Conservation (phyloP, 2,113 vertebrate genomes). For the Atherinomorus stipes region DNA sequence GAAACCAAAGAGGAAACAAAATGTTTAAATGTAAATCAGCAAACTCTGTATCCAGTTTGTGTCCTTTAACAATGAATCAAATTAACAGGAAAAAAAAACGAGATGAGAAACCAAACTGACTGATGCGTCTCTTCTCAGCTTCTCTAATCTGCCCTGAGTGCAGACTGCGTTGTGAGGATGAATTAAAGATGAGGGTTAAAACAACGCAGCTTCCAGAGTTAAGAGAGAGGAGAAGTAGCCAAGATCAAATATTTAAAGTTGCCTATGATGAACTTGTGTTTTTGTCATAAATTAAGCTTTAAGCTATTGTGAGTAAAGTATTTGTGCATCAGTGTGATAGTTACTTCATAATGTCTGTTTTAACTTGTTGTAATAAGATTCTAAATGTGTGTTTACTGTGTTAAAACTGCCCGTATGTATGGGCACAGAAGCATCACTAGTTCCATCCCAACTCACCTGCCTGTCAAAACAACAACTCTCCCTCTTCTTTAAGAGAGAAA, state of each 20-base stretch:
- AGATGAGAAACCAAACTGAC: conserved; percentile 71
- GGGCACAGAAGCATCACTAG: conserved; percentile 38
- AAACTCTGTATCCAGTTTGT: neutral
- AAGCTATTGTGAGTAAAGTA: conserved; percentile 10
- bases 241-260: conserved; percentile 1
- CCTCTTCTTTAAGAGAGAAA: conserved; percentile 69
- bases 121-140: conserved; percentile 29
- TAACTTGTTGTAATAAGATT: conserved; percentile 21
- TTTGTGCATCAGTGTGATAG: conserved; percentile 14
- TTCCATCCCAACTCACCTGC: conserved; percentile 63
- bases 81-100: conserved; percentile 31
- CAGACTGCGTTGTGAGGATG: conserved; percentile 86
- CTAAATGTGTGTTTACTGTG: conserved; percentile 49
- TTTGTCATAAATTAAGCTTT: conserved; percentile 1
- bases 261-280: neutral
- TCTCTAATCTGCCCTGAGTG: conserved; percentile 58
- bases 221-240: conserved; percentile 68
- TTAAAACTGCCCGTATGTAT: conserved; percentile 49
- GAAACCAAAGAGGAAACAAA: neutral
- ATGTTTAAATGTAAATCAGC: neutral
- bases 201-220: conserved; percentile 87
- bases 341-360: conserved; percentile 10
- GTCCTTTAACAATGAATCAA: conserved; percentile 38
- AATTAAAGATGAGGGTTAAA: conserved; percentile 95
- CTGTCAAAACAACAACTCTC: conserved; percentile 77